Evolutionary conservation across 1,140 invertebrate genomes (phyloP).

Genomic region (Lucilia cuprina): DNA sequence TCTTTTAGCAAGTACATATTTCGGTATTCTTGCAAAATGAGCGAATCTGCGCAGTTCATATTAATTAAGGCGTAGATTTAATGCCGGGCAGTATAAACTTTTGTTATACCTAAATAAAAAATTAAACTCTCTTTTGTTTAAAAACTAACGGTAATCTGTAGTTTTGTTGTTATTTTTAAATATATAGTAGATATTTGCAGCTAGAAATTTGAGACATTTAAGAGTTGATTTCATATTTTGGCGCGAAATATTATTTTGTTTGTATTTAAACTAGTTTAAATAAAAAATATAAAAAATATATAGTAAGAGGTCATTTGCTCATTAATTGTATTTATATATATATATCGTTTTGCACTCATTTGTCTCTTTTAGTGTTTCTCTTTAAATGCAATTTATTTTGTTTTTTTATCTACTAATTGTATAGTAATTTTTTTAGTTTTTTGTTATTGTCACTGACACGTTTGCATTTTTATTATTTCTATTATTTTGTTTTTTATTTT

Average conservation of each 20-base stretch:
- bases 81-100: no score
- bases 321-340: no score
- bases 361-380: not conserved
- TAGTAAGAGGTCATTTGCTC: no score
- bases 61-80: constrained; percentile 6
- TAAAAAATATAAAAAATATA: no score
- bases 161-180: no score
- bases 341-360: no score
- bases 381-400: not conserved
- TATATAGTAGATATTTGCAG: not conserved
- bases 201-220: no score
- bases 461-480: not conserved
- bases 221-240: not conserved
- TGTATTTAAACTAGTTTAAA: not conserved
- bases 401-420: not conserved
- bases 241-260: not conserved
- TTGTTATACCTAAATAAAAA: no score
- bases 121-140: no score
- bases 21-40: no score
- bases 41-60: not conserved
- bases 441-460: not conserved
- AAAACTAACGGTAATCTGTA: no score
- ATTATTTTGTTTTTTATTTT: not conserved
- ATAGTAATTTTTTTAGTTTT: not conserved
- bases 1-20: not conserved